Evolutionary conservation across 2,113 vertebrate species (phyloP), one percentile per base, ranked within the genome.

Genomic region (Cinclus mexicanus): DNA sequence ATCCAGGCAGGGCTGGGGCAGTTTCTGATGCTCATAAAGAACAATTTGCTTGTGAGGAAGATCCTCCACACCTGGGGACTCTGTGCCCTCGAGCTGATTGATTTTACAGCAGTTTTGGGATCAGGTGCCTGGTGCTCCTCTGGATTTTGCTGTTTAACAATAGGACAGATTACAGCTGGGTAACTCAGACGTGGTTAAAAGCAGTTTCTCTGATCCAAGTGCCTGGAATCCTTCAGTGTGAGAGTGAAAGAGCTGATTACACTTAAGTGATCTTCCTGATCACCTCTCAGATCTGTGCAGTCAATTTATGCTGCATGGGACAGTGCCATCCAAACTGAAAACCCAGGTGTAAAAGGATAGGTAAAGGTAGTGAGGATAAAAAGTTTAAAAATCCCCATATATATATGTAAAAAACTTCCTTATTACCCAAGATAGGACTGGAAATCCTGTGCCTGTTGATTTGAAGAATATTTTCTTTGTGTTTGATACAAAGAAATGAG

Each of bases 61-160:
- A 22, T 4, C 7, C 55, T 64, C 28, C 44, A 1, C 14, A 7
- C 0, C 0, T 2, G 25, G 35, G 26, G 5, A 4, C 7, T 25
- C 37, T 20, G 14, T 79, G 52, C 50, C 65, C 46, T 50, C 0
- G 2, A 29, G 47, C 22, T 49, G 55, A 9, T 33, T 4, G 14
- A 25, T 25, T 56, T 49, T 14, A 2, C n/a, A 55, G 56, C 85
- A 71, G 2, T 41, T 71, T 26, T 22, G 65, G 65, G 24, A 8
- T 41, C 47, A 11, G 53, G 22, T 28, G n/a, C 35, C 76, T 65
- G 31, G 3, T 47, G 37, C 39, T 61, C 25, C 61, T 56, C 50
- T 53, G 31, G 71, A 3, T 24, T 60, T 35, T 61, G 31, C 15
- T 67, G 37, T 46, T 70, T 28, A 23, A 7, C 15, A 25, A 1